phyloP scores from a whole-genome alignment of 2,113 vertebrate genomes.

The Poeciliopsis turrubarensis region DNA sequence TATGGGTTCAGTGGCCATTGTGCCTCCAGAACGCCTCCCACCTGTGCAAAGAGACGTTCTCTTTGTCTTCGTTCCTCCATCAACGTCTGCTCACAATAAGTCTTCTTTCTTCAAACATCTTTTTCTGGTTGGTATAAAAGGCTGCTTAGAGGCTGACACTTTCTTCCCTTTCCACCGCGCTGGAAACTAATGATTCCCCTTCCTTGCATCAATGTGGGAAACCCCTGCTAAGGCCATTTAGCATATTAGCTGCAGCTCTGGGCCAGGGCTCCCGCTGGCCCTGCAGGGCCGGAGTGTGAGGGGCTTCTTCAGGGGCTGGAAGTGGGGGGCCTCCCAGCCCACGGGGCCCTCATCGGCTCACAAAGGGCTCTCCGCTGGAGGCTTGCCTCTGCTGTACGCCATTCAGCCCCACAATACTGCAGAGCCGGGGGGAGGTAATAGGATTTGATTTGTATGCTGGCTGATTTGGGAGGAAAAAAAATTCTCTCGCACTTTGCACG shows the following conservation, averaged over 20 bases:
- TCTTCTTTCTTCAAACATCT: background rate
- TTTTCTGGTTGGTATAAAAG: conserved; percentile 78
- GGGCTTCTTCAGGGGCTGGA: conserved; percentile 69
- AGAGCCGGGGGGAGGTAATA: conserved; percentile 75
- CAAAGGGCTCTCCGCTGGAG: conserved; percentile 82
- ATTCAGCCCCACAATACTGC: conserved; percentile 79
- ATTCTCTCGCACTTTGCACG: conserved; percentile 38
- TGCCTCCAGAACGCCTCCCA: conserved; percentile 64
- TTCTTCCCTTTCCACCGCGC: conserved; percentile 77
- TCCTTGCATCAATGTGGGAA: conserved; percentile 73
- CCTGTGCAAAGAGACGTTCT: conserved; percentile 59
- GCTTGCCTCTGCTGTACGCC: conserved; percentile 67
- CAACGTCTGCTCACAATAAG: background rate
- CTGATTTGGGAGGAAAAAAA: conserved; percentile 67
- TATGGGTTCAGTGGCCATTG: background rate
- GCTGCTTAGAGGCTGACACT: conserved; percentile 80
- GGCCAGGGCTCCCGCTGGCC: conserved; percentile 78
- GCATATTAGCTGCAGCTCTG: conserved; percentile 74
- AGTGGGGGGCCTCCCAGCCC: conserved; percentile 60
- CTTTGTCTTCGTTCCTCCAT: conserved; percentile 46
- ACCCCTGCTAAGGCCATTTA: conserved; percentile 77
- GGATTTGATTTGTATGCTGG: conserved; percentile 83
- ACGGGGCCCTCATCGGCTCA: conserved; percentile 74
- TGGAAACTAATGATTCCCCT: conserved; percentile 81
- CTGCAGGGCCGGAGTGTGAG: conserved; percentile 71